Evolutionary conservation across 1,140 invertebrate species (phyloP).

Genomic region (Trichomalopsis sarcophagae): DNA sequence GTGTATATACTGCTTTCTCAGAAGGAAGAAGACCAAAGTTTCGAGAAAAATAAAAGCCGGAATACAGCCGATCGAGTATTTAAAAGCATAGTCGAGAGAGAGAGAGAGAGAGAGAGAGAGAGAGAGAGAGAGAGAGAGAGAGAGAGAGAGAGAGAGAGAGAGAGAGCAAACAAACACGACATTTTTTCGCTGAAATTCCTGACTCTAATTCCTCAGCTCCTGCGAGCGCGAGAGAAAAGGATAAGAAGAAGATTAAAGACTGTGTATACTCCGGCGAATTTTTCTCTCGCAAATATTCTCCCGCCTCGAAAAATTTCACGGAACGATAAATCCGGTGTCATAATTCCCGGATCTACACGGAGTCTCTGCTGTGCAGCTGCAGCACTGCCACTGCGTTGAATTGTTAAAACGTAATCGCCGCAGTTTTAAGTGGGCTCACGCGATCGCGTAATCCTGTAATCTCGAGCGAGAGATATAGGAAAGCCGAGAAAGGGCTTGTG

Average conservation of each 20-base stretch:
- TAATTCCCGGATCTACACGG: conserved; percentile 2
- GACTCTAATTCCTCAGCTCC: no score
- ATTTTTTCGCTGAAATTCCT: no score
- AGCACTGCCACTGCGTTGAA: not conserved
- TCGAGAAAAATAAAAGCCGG: not conserved
- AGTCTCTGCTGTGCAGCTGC: not conserved
- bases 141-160: no score
- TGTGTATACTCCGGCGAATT: not conserved
- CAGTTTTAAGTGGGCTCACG: conserved; percentile 47
- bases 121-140: no score
- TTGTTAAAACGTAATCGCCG: conserved; percentile 50
- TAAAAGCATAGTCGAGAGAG: no score
- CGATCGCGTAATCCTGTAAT: conserved; percentile 47
- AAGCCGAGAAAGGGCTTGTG: not conserved
- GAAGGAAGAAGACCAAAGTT: not conserved
- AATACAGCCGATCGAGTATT: no score
- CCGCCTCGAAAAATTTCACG: not conserved
- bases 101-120: no score
- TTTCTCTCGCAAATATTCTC: not conserved
- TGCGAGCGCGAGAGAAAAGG: no score
- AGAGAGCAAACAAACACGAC: no score
- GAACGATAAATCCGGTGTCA: conserved; percentile 2
- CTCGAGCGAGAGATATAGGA: conserved; percentile 31
- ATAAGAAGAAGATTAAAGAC: no score
- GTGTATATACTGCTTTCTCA: not conserved